Base-by-base conservation (phyloP, 2,113 vertebrate genomes). In the Thamnaconus septentrionalis region DNA sequence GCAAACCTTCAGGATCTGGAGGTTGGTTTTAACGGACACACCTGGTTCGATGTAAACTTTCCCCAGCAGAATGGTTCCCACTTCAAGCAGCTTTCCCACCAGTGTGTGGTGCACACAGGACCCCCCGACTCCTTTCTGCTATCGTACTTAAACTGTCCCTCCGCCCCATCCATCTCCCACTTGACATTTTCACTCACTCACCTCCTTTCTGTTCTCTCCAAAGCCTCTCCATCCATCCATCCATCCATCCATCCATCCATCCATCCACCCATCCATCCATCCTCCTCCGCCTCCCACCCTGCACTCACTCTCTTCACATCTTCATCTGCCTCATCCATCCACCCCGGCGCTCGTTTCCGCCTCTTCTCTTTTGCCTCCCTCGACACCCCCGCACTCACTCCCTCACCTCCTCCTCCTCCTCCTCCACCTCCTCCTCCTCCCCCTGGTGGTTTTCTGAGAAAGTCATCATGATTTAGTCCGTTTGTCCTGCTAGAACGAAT, bases 401-500 rank as follows among this genome's bases (percentile, higher is more conserved):
- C 47, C 69, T 53, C 51, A n/a, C 8, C 49, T 41, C 55, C 8
- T 53, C 40, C 49, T 43, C 7, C 52, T 57, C 8, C n/a, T n/a
- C 18, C 18, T 31, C n/a, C n/a, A n/a, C n/a, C 18, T 31, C 18
- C 18, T 31, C 18, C 18, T 2, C 18, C 18, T 31, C 18, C 1
- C 18, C 18, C 18, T 31, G 18, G 18, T 51, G 53, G 39, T 61
- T 71, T 71, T 76, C 82, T 84, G 83, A 84, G 77, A 88, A 88
- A 90, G 79, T 66, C 76, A 84, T 85, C 83, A 81, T 52, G 51
- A 54, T 50, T 51, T 49, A 57, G 66, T 63, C 73, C 78, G 66
- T 83, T 86, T 74, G 82, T 74, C 65, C 72, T 42, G 72, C 74
- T 77, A 58, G 54, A 73, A 75, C 64, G 71, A 82, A 80, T 70